Conservation (phyloP, 1,140 invertebrate species). For the Macrosteles quadrilineatus region DNA sequence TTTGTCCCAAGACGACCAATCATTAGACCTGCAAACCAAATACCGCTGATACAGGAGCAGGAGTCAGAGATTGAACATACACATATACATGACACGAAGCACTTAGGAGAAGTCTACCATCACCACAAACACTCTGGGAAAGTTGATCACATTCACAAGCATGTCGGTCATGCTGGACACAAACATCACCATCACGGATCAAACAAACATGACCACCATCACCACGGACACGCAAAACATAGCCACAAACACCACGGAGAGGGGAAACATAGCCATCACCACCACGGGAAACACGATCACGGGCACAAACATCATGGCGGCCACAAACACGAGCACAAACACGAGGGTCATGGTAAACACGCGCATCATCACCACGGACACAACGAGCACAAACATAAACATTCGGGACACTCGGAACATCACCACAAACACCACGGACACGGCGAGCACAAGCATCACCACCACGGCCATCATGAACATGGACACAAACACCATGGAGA, state of each 20-base stretch:
- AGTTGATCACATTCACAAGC: constrained; percentile 20
- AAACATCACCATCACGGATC: constrained; percentile 12
- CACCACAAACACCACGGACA: constrained; percentile 18
- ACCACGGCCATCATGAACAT: background rate
- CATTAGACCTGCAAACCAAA: too few species aligned
- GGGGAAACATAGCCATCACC: constrained; percentile 2
- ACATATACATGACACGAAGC: constrained; percentile 6
- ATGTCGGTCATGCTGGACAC: background rate
- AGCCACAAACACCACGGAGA: constrained; percentile 26
- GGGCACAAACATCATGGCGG: constrained; percentile 5
- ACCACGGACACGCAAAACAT: constrained; percentile 9
- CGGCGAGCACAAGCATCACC: constrained; percentile 12
- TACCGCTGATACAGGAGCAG: too few species aligned
- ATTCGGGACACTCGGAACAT: constrained; percentile 28
- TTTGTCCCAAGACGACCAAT: background rate
- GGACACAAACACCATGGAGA: constrained; percentile 10
- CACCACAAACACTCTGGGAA: constrained; percentile 18
- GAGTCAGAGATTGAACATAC: background rate
- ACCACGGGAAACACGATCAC: constrained; percentile 11
- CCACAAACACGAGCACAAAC: constrained; percentile 15
- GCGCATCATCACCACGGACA: constrained; percentile 18
- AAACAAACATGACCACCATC: constrained; percentile 10
- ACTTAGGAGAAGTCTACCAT: constrained; percentile 14
- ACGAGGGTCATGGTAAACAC: constrained; percentile 18
- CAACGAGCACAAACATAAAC: constrained; percentile 26